Conservation (phyloP, 1,140 invertebrate species). For the Caerostris extrusa region DNA sequence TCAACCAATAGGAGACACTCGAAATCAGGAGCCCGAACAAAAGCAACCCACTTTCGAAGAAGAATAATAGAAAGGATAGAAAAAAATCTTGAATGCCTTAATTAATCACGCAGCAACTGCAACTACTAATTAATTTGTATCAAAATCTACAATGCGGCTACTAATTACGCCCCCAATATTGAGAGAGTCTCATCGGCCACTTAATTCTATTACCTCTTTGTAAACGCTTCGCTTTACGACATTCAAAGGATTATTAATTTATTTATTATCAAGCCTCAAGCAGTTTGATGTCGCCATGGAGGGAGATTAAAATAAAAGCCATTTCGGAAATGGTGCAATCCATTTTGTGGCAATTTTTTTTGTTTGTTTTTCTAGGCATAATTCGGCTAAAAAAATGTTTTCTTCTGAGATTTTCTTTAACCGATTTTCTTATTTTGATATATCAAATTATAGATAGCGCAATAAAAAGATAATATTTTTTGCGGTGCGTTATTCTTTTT, state of each 20-base stretch:
- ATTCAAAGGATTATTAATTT: slow-evolving; percentile 62
- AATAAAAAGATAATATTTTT: no score
- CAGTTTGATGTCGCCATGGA: slow-evolving; percentile 16
- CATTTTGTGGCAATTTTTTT: neutral
- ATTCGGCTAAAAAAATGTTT: no score
- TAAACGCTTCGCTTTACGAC: slow-evolving; percentile 43
- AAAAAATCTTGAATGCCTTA: slow-evolving; percentile 51
- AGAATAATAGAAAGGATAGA: slow-evolving; percentile 10
- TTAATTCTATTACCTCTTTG: slow-evolving; percentile 70
- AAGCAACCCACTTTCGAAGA: neutral
- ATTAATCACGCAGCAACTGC: slow-evolving; percentile 71
- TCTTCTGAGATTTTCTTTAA: neutral
- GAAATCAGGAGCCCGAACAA: slow-evolving; percentile 54
- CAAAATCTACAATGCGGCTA: slow-evolving; percentile 34
- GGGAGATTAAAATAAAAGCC: slow-evolving; percentile 35
- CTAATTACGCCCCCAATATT: slow-evolving; percentile 66
- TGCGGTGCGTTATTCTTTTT: no score
- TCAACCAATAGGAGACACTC: slow-evolving; percentile 23
- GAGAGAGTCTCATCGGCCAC: slow-evolving; percentile 51
- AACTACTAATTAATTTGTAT: slow-evolving; percentile 76
- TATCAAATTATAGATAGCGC: no score
- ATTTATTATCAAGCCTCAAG: slow-evolving; percentile 43
- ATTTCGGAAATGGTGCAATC: neutral
- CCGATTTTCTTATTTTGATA: neutral
- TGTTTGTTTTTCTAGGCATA: neutral